Base-by-base conservation (phyloP, 2,797 vertebrate genomes). In the Spinus olivaceus region DNA sequence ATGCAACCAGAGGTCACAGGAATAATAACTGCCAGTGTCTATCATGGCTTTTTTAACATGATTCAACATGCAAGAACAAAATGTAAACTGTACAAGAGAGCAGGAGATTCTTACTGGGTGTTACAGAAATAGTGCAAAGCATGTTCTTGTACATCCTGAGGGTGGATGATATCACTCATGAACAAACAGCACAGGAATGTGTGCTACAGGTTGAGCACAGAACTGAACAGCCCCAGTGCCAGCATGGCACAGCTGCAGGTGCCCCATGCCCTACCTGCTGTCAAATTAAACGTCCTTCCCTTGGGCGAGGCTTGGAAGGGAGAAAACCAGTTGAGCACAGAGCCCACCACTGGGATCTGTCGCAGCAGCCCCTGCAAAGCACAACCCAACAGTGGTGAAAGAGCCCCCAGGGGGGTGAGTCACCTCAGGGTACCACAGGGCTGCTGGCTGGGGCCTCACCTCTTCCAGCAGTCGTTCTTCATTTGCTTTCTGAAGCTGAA, bases 291-390 rank as follows among this genome's bases (percentile, higher is more conserved):
- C 0, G 98, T 99, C 94, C 98, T 98, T 89, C 99, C 99, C 94
- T 99, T 99, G 6, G 99, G 93, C 14, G 98, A 98, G 76, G 98
- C 98, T 86, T 99, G 98, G 87, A 99, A 98, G 0, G 99, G 99
- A 96, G 99, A 99, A 86, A 99, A 98, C 99, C 99, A 99, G 96
- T 99, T 99, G 28, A 99, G 97, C 90, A 99, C 97, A 2, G 99
- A 99, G 65, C 99, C 98, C 9, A 99, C 98, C 4, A 99, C 96
- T 4, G 99, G 99, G 92, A 99, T 99, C 97, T 99, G 99, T 22
- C 99, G 98, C 71, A 99, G 97, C 94, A 99, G 97, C 13, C 99
- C 99, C 99, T 99, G 82, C 15, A 95, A 96, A 81, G 97, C 60
- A 95, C 49, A 61, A 16, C 2, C 18, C 67, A 41, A 44, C 47